Evolutionary conservation across 2,797 vertebrate genomes (phyloP).

Genomic region (Discoglossus pictus): DNA sequence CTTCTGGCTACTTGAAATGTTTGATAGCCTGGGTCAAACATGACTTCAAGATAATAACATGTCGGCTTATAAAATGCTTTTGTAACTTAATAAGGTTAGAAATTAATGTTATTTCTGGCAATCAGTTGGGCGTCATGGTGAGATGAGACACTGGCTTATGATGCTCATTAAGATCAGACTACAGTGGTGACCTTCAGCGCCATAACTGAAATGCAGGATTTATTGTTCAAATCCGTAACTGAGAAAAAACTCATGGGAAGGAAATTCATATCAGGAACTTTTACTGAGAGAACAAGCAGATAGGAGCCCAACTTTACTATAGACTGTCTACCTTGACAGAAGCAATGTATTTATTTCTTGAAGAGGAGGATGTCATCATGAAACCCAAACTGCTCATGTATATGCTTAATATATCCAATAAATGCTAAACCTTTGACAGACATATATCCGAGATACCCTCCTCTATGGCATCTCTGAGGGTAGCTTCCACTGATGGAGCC

Average conservation of each 20-base stretch:
- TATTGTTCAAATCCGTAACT: conserved; percentile 60
- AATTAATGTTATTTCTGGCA: conserved; percentile 48
- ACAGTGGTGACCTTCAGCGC: conserved; percentile 63
- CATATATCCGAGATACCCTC: no score
- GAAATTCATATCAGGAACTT: conserved; percentile 57
- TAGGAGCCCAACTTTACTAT: no score
- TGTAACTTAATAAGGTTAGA: conserved; percentile 49
- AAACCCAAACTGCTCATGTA: no score
- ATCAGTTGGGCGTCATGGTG: conserved; percentile 44
- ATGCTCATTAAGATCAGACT: conserved; percentile 57
- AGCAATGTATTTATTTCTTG: no score
- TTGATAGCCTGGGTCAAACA: conserved; percentile 14
- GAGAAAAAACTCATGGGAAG: conserved; percentile 62
- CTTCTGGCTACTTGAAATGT: conserved; percentile 28
- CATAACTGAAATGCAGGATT: conserved; percentile 65
- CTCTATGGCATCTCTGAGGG: no score
- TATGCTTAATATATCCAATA: no score
- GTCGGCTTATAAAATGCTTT: conserved; percentile 43
- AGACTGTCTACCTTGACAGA: no score
- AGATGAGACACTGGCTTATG: conserved; percentile 59
- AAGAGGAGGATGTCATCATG: no score
- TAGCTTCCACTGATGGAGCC: no score
- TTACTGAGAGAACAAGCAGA: no score
- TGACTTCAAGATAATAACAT: conserved; percentile 44
- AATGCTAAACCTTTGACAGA: no score